Evolutionary conservation across 2,888 invertebrate species (phyloP), one percentile per base, ranked within the genome.

Genomic region (Listrodromus nycthemerus): DNA sequence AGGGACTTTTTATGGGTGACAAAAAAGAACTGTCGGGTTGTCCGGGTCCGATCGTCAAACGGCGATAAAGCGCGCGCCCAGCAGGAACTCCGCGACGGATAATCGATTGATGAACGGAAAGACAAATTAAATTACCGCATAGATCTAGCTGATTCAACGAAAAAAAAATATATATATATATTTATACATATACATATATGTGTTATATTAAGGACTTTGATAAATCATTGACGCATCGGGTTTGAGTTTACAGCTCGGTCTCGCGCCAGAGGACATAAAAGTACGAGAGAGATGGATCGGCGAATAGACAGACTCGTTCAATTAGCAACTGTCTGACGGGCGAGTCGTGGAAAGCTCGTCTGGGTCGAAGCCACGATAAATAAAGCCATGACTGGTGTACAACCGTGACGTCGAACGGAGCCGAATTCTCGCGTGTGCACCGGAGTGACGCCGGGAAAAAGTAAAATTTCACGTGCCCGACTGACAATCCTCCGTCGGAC

Each of bases 281-380:
- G 61, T 21, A 65, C 21, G 48, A 65, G 16, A 27, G 48, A 48
- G 30, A 21, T 24, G 13, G 55, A 30, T 19, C 48, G 63, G n/a
- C 37, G 33, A 50, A 41, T 16, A 77, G 45, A 69, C 19, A 13
- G 13, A 41, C 16, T 16, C 33, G 65, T 69, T 61, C 78, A 78
- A 70, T 78, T 78, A 50, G 78, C 37, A 13, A 63, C 70, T 63
- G 61, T 78, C 78, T 33, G 30, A 45, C 33, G 7, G 63, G 24
- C 21, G 21, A 10, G 55, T 55, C 27, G 37, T 21, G 33, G 21
- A 71, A 13, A 41, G 58, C 37, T 61, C 10, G 16, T 30, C 61
- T 37, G 27, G n/a, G 1, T 61, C n/a, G 30, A 55, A 24, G 10
- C 30, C 41, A 7, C 27, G 45, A 8, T 73, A 74, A 74, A 63